Conservation (phyloP, 2,888 invertebrate species). For the Doris montereyensis region DNA sequence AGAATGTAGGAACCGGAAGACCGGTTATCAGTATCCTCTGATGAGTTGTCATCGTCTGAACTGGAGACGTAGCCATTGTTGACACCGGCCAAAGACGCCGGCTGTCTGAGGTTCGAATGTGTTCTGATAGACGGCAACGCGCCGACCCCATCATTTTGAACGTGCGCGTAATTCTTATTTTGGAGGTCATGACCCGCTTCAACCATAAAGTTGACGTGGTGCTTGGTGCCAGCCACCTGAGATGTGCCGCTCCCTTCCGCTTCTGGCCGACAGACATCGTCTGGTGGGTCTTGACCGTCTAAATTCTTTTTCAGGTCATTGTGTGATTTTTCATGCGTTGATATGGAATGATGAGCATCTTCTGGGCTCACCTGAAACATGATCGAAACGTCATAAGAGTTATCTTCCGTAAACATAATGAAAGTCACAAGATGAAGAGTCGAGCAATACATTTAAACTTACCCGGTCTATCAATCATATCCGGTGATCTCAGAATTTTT, state of each 20-base stretch:
- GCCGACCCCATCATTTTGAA: background rate
- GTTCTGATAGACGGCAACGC: background rate
- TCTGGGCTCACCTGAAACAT: constrained; percentile 23
- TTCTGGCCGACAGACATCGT: background rate
- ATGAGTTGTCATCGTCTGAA: background rate
- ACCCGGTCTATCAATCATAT: no score
- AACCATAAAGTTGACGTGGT: background rate
- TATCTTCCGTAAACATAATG: no score
- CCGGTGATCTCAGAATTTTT: no score
- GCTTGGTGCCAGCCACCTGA: background rate
- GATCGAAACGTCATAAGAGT: no score
- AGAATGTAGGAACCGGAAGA: constrained; percentile 17
- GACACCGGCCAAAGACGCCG: background rate
- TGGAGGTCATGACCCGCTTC: background rate
- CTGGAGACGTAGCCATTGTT: background rate
- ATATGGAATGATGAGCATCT: background rate
- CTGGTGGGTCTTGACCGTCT: background rate
- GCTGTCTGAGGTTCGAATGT: background rate
- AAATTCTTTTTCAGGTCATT: no score
- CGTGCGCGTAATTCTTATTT: background rate
- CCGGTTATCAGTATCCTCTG: constrained; percentile 13
- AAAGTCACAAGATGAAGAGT: no score
- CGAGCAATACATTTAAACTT: no score
- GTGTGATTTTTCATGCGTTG: constrained; percentile 9
- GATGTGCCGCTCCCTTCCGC: background rate